A percentile compares a stretch with the other conserved stretches of the same genome.
Evolutionary conservation across 1,140 invertebrate genomes (phyloP).

Genomic region (Drosophila fuyamai): DNA sequence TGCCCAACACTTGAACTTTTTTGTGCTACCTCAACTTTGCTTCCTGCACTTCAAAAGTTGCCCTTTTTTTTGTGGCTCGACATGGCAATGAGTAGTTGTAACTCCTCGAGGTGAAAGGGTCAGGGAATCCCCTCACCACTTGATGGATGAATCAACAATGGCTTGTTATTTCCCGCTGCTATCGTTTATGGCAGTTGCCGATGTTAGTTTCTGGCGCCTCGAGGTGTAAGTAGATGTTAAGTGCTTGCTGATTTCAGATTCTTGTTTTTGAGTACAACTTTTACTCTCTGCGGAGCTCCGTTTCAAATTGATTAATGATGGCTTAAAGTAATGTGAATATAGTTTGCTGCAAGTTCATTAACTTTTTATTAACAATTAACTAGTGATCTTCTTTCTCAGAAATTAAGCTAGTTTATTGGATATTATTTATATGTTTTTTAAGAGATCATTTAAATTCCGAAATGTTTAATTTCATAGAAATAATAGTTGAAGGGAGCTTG

Average conservation of each 20-base stretch:
- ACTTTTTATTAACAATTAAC: neutral
- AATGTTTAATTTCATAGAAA: too few species aligned
- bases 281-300: neutral
- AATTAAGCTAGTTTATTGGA: neutral
- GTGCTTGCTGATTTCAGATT: conserved; percentile 18
- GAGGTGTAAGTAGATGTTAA: conserved; percentile 31
- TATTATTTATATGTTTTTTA: too few species aligned
- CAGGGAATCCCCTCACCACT: neutral
- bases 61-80: conserved; percentile 11
- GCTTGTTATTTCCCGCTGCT: conserved; percentile 11
- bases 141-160: conserved; percentile 47
- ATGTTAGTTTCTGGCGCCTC: conserved; percentile 24
- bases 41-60: conserved; percentile 32
- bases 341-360: neutral
- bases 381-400: neutral
- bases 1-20: conserved; percentile 51
- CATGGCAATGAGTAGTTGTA: conserved; percentile 43
- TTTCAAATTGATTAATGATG: conserved; percentile 14
- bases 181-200: conserved; percentile 3
- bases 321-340: neutral
- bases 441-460: too few species aligned
- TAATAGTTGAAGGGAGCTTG: too few species aligned
- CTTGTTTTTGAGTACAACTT: neutral
- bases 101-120: conserved; percentile 14
- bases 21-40: conserved; percentile 37